Evolutionary conservation across 2,888 invertebrate species (phyloP).

Genomic region (Teleogryllus oceanicus): DNA sequence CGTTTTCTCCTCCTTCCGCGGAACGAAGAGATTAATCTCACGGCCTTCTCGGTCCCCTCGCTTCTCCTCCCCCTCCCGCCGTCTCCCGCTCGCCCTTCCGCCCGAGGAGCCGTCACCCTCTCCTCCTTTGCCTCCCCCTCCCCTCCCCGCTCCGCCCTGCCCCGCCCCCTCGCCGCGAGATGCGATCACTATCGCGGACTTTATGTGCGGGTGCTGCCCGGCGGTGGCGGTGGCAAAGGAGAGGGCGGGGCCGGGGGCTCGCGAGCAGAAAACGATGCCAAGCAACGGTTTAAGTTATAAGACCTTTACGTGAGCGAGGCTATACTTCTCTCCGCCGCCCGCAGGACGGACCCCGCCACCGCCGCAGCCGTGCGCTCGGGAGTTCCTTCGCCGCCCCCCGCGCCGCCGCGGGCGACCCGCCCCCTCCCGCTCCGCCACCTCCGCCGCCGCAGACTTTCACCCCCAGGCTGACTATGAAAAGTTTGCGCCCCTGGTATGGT

Average conservation of each 20-base stretch:
- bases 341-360: too few species aligned
- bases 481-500: too few species aligned
- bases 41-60: neutral
- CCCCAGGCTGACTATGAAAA: too few species aligned
- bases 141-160: neutral
- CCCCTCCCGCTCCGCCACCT: too few species aligned
- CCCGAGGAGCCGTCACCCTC: neutral
- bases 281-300: neutral
- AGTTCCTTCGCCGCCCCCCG: too few species aligned
- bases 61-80: conserved; percentile 21
- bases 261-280: neutral
- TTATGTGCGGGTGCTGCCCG: neutral
- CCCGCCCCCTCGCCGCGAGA: neutral
- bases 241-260: neutral
- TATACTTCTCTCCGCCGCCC: neutral
- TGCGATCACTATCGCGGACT: conserved; percentile 8
- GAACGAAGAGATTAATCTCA: neutral
- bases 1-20: conserved; percentile 7
- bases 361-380: too few species aligned
- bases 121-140: neutral
- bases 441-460: too few species aligned
- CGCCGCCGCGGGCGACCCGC: too few species aligned
- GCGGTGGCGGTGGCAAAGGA: neutral
- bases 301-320: conserved; percentile 8
- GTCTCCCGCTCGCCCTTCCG: neutral